Conservation (phyloP, 2,888 invertebrate species). For the Blastobasis lacticolella region DNA sequence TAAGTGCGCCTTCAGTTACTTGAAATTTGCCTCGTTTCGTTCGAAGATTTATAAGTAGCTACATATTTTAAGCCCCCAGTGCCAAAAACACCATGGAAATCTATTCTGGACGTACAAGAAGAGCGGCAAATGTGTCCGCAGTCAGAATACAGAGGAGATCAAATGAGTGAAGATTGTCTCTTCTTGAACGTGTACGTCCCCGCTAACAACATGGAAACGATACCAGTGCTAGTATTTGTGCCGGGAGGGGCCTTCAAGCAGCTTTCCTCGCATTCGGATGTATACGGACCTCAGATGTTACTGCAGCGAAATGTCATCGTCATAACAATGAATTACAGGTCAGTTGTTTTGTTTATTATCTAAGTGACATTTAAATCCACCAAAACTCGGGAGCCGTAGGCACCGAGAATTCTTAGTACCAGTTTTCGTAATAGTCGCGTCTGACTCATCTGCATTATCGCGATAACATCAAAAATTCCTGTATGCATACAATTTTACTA, state of each 20-base stretch:
- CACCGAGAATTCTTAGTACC: no score
- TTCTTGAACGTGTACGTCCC: slow-evolving; percentile 26
- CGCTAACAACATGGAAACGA: slow-evolving; percentile 4
- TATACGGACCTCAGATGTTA: slow-evolving; percentile 30
- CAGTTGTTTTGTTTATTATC: not conserved
- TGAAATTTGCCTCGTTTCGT: no score
- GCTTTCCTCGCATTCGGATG: slow-evolving; percentile 21
- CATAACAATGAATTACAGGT: slow-evolving; percentile 41
- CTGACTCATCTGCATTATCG: no score
- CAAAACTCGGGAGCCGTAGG: no score
- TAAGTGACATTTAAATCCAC: no score
- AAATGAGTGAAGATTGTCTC: slow-evolving; percentile 31
- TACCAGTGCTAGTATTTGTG: slow-evolving; percentile 31
- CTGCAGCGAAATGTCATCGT: slow-evolving; percentile 31
- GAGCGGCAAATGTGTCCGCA: slow-evolving; percentile 25
- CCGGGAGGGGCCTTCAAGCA: slow-evolving; percentile 32
- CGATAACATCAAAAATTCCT: no score
- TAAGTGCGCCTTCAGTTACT: no score
- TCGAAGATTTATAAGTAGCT: no score
- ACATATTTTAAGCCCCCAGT: slow-evolving; percentile 20
- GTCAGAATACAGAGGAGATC: slow-evolving; percentile 9
- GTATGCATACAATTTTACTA: no score
- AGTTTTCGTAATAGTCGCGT: no score
- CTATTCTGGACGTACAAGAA: slow-evolving; percentile 19
- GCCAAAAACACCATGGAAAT: slow-evolving; percentile 22